Evolutionary conservation across 2,888 invertebrate genomes (phyloP), one percentile per base, ranked within the genome.

Genomic region (Drosophila algonquin): DNA sequence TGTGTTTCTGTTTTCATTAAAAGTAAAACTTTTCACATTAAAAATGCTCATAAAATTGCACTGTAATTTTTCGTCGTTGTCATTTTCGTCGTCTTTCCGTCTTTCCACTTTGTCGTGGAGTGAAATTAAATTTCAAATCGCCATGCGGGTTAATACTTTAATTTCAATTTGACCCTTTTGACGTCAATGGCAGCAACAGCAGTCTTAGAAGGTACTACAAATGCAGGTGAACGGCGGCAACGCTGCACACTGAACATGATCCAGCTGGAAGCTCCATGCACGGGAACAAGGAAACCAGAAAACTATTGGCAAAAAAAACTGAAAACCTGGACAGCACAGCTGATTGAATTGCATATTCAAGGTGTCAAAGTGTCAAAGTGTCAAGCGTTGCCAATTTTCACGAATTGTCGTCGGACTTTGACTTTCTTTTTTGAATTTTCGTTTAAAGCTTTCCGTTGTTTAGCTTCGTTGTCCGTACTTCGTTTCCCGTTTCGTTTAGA

Each of bases 41-140:
- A 87, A 85, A 85, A 85, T 89, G 72, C 78, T 72, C 89, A 85
- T 85, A 84, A 85, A 89, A 80, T 76, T 84, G 85, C 82, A 87
- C 81, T 87, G 87, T 87, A 84, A 80, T 84, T 84, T 73, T 71
- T 76, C 52, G 69, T 68, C 58, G 54, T 56, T 56, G 62, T 64
- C 71, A 58, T 69, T 64, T 56, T 58, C 50, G 32, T 75, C 60
- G 58, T 71, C 61, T 69, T 75, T 62, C 65, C 60, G 58, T 71
- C 61, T 69, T 75, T 62, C 65, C 63, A 64, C 79, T 72, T 75
- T 79, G 80, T 77, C 69, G 58, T 51, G 58, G 63, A 61, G 60
- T 44, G 54, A 78, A 83, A 84, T 89, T 80, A 83, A 84, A 88
- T 85, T 87, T 86, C 73, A 88, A 89, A 87, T 86, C 63, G 79